Base-by-base conservation (phyloP, 2,797 vertebrate species). In the Trichosurus vulpecula region DNA sequence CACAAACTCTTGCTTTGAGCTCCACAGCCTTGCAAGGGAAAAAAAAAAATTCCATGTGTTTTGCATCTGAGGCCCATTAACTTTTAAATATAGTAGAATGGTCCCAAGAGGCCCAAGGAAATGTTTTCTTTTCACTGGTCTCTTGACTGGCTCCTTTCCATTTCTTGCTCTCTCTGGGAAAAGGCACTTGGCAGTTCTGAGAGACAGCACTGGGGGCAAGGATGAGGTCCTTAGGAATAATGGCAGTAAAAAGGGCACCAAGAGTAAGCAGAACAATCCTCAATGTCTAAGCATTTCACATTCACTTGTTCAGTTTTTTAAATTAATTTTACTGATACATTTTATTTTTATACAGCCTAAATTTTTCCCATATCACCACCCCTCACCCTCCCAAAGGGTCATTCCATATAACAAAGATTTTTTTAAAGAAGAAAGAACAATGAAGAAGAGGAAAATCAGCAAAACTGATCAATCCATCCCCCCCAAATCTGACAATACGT, bases 141-240 rank as follows among this genome's bases (percentile, higher is more conserved):
- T n/a, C 92, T 93, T n/a, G 41, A 3, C 58, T 52, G n/a, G 12
- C 41, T 54, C 54, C 25, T 52, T 22, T 55, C 54, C 92, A 25
- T 89, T 91, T 90, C 74, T 93, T 54, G 94, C 41, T 19, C 47
- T 27, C 89, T 92, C 93, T 81, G 92, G 92, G 92, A 93, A 58
- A 91, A 58, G 90, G 58, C 51, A 87, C 92, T 97, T 94, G 53
- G 91, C 58, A 94, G 94, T 92, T 74, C 92, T 54, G 41, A 54
- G 91, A 95, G 97, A 74, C 94, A 89, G 54, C 8, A 92, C 93
- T 94, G 91, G 92, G 93, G 94, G 95, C 96, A 95, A 91, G 30
- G 61, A 93, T 90, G 92, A 95, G 22, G 27, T 91, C 47, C 16
- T 57, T 91, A 87, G 91, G 93, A 93, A 94, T 57, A 11, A 4